phyloP scores from a whole-genome alignment of 1,140 invertebrate species.

The Caenorhabditis latens region DNA sequence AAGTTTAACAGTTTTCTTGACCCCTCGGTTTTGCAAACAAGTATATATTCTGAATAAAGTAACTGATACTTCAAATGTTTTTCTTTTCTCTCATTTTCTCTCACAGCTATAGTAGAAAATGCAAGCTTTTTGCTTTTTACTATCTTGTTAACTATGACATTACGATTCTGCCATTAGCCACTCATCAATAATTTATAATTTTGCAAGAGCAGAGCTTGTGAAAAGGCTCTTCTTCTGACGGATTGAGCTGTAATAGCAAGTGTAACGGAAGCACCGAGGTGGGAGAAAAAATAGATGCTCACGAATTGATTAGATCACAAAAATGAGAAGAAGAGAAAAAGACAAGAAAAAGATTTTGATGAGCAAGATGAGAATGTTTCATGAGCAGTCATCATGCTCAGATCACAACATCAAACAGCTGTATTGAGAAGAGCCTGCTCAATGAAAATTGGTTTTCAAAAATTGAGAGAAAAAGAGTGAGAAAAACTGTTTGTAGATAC shows the following conservation, averaged over 20 bases:
- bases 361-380: constrained; percentile 41
- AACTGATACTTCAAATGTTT: not conserved
- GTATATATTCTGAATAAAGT: not conserved
- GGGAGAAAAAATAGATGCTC: constrained; percentile 44
- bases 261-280: constrained; percentile 40
- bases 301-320: constrained; percentile 39
- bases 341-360: constrained; percentile 10
- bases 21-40: not conserved
- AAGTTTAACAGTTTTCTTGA: not conserved
- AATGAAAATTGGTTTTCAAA: not conserved
- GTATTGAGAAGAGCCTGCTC: not conserved
- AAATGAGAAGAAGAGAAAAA: not conserved
- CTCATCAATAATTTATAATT: constrained; percentile 42
- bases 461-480: not conserved
- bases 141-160: constrained; percentile 35
- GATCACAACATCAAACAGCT: constrained; percentile 52
- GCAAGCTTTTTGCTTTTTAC: not conserved
- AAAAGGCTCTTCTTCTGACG: not conserved
- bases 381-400: not conserved
- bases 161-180: constrained; percentile 33
- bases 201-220: constrained; percentile 25
- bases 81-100: not conserved
- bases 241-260: not conserved
- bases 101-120: not conserved
- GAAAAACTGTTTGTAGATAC: constrained; percentile 48